These are phyloP conservation scores for Volucella zonaria DNA, from an alignment of 2,888 invertebrate genomes.

Conservation along the genomic window DNA sequence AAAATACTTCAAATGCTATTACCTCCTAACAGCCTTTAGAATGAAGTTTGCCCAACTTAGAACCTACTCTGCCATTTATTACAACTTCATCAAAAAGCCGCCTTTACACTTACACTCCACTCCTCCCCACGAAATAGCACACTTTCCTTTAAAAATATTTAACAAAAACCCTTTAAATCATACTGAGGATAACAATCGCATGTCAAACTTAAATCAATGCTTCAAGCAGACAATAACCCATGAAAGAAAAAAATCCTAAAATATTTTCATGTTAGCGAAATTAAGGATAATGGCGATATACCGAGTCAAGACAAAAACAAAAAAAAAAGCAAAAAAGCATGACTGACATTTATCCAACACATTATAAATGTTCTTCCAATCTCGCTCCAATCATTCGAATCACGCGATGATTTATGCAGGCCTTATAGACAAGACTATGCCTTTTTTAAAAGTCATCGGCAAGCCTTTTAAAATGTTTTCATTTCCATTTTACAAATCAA, in stretches of 20 bases:
- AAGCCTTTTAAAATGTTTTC: constrained; percentile 31
- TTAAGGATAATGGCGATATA: constrained; percentile 64
- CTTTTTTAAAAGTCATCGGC: background rate
- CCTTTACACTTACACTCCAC: no score
- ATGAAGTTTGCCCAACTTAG: no score
- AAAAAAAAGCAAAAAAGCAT: constrained; percentile 23
- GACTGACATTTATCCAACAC: constrained; percentile 71
- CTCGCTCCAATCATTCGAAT: constrained; percentile 38
- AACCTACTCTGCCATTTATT: no score
- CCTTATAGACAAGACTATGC: background rate
- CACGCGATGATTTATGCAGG: constrained; percentile 55
- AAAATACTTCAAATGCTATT: no score
- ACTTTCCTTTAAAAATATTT: background rate
- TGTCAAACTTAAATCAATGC: constrained; percentile 62
- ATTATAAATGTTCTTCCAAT: constrained; percentile 53
- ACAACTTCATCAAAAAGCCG: no score
- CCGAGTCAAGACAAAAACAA: background rate
- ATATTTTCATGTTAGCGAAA: constrained; percentile 40
- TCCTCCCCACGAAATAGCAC: no score
- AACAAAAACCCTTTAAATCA: constrained; percentile 12
- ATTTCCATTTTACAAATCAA: constrained; percentile 24
- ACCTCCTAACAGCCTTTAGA: no score
- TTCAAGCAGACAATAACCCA: constrained; percentile 15
- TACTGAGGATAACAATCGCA: constrained; percentile 55
- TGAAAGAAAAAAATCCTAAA: constrained; percentile 26